Base-by-base conservation (phyloP, 2,113 vertebrate genomes). In the Siniperca knerii region DNA sequence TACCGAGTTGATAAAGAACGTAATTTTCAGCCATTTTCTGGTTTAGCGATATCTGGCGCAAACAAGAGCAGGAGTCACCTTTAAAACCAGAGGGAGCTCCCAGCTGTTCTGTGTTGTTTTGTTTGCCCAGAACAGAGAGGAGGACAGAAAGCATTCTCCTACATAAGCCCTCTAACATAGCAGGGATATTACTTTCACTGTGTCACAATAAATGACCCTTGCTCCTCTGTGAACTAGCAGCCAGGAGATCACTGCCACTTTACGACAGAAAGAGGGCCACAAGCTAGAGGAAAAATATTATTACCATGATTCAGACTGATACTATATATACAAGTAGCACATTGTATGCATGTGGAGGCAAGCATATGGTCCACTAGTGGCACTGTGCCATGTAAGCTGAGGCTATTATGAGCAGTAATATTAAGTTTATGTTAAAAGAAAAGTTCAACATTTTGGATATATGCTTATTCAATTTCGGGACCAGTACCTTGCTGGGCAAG, bases 111-210 rank as follows among this genome's bases (percentile, higher is more conserved):
- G 52, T 77, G 72, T 71, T 73, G 81, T 79, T 77, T 81, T 82
- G 77, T 78, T 84, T 79, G 66, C 70, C 76, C 55, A 70, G 79
- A 87, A 79, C 64, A 87, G 42, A 86, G 74, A 80, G 48, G 55
- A 54, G 58, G 40, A 87, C 29, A 75, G 65, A 64, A 79, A 77
- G 61, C 37, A 37, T 65, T 16, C 35, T 37, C 20, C 9, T 33
- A 2, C 4, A 7, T 57, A 20, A 48, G 12, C 40, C 21, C 10
- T 60, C 9, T 44, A 60, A 58, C 33, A 70, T 21, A 35, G 20
- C 52, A 62, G 50, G 35, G 48, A 23, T 84, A 66, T 67, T 69
- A 68, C 83, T 86, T 90, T 88, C 77, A 75, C 69, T 61, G 73
- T 40, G 66, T 74, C 55, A 83, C 72, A 70, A 54, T 83, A 81